Evolutionary conservation across 1,140 invertebrate species (phyloP), one percentile per base, ranked within the genome.

Genomic region (Scaptomyza hsui): DNA sequence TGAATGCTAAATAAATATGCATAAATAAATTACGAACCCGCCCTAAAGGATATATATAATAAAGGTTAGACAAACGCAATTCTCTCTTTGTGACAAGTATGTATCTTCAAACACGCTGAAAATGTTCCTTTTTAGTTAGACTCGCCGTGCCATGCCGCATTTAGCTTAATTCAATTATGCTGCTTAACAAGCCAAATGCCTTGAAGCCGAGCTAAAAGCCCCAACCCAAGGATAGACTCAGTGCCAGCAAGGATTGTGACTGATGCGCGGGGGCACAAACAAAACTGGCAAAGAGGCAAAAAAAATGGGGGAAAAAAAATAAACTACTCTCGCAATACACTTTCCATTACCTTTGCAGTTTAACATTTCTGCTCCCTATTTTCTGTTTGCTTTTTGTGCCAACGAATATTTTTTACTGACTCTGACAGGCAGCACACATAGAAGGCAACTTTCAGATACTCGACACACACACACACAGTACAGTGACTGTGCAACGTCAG

Each of bases 361-460:
- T 65, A 24, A 53, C 60, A 69, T 55, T 45, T 39, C 47, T 56
- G 29, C 45, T 47, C 57, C 29, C 49, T 56, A 41, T 78, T 51
- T 47, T 26, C 10, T 51, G 65, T 68, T 69, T 60, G 6, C 24
- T 61, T 64, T 51, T 24, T 52, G 52, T 39, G 57, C 55, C 77
- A 62, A 86, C 80, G 65, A 72, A 88, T 78, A 75, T 88, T 86
- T 88, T 86, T 64, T 72, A 86, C 78, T 78, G 81, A 86, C 81
- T 86, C 82, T 88, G 81, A 86, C 81, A 88, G 53, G 74, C 16
- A 24, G 29, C 29, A 64, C 26, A 60, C 53, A 64, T n/a, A n/a
- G n/a, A n/a, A n/a, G n/a, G n/a, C n/a, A n/a, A n/a, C n/a, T n/a
- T n/a, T n/a, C n/a, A n/a, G n/a, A n/a, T n/a, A n/a, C n/a, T n/a